Percentiles rank a stretch among this genome's conserved stretches.
Evolutionary conservation across 2,888 invertebrate genomes (phyloP).

Genomic region (Athripsodes cinereus): DNA sequence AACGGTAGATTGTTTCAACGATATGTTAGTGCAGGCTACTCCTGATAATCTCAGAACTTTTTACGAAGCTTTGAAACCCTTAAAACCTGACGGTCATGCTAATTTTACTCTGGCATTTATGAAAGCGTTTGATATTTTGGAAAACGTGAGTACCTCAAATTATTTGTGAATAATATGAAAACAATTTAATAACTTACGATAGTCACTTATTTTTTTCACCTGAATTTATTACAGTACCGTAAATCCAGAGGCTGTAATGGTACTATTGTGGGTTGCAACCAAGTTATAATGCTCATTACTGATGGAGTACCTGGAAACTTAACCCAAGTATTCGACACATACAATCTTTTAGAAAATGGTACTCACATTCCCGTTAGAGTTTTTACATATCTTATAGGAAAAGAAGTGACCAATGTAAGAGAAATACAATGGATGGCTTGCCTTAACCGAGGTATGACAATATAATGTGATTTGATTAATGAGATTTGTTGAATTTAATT

Average conservation of each 20-base stretch:
- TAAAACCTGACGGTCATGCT: conserved; percentile 72
- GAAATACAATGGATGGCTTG: conserved; percentile 95
- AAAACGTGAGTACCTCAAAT: conserved; percentile 49
- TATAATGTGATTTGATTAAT: background rate
- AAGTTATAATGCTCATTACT: conserved; percentile 93
- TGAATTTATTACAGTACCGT: conserved; percentile 39
- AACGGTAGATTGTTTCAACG: conserved; percentile 79
- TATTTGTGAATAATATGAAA: background rate
- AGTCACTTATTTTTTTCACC: background rate
- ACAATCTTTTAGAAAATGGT: conserved; percentile 67
- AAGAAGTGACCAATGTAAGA: conserved; percentile 83
- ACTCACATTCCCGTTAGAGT: conserved; percentile 79
- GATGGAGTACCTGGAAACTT: conserved; percentile 89
- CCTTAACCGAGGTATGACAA: conserved; percentile 69
- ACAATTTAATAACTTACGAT: background rate
- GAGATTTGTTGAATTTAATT: no score
- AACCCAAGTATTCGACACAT: conserved; percentile 74
- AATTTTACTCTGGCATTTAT: conserved; percentile 77
- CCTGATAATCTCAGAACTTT: conserved; percentile 76
- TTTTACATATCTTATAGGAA: conserved; percentile 93
- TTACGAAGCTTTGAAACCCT: conserved; percentile 58
- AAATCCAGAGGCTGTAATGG: conserved; percentile 48
- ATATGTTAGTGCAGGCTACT: conserved; percentile 81
- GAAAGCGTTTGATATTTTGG: conserved; percentile 76
- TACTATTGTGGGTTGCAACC: conserved; percentile 70